Percentiles rank a stretch among this genome's conserved stretches.
These are phyloP conservation scores for Andinoacara biseriatus DNA, from an alignment of 2,113 vertebrate genomes.

Conservation along the genomic window DNA sequence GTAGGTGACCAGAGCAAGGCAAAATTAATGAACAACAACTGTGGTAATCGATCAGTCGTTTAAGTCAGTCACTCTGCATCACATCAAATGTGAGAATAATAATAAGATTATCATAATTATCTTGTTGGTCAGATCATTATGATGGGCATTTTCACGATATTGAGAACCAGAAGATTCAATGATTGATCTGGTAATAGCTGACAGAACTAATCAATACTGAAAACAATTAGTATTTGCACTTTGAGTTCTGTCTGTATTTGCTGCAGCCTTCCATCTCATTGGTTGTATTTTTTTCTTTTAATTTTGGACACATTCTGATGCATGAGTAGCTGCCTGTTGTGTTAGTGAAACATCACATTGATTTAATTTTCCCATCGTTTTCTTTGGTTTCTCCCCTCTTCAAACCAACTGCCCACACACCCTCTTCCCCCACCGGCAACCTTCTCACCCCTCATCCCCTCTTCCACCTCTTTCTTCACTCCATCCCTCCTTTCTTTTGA, in stretches of 20 bases:
- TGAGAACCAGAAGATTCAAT: slow-evolving; percentile 2
- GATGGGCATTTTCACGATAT: neutral
- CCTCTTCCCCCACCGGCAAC: neutral
- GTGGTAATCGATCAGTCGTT: slow-evolving; percentile 15
- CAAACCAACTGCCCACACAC: neutral
- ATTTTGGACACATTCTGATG: slow-evolving; percentile 70
- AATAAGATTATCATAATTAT: neutral
- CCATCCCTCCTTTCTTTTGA: slow-evolving; percentile 81
- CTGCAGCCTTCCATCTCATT: slow-evolving; percentile 74
- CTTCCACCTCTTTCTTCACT: neutral
- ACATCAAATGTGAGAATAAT: neutral
- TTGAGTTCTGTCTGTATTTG: slow-evolving; percentile 54
- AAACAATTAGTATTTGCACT: neutral
- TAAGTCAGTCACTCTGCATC: neutral
- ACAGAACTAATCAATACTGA: neutral
- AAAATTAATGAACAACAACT: neutral
- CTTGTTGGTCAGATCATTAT: neutral
- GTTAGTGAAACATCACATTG: slow-evolving; percentile 77
- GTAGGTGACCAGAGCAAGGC: too few species aligned
- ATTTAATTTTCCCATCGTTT: slow-evolving; percentile 77
- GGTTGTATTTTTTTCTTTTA: slow-evolving; percentile 57
- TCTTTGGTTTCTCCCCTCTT: slow-evolving; percentile 69
- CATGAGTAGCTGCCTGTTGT: slow-evolving; percentile 66
- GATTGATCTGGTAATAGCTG: neutral
- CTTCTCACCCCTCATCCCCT: neutral